Percentiles rank a stretch among this genome's conserved stretches.
These are phyloP conservation scores for Hippolais icterina DNA, from an alignment of 2,113 vertebrate species.

Conservation along the genomic window DNA sequence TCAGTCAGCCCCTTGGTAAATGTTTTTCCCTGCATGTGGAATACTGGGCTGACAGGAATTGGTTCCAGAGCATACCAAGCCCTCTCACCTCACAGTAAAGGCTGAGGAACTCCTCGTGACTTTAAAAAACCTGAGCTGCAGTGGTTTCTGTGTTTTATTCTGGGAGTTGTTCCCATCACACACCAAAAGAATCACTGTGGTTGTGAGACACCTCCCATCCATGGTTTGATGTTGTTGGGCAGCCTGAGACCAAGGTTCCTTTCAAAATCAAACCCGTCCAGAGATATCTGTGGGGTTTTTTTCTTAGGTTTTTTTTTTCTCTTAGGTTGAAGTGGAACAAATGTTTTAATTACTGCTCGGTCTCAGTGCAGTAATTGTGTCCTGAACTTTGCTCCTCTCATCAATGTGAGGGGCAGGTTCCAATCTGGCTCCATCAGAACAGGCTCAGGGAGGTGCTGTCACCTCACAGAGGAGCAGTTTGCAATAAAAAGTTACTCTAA, in stretches of 20 bases:
- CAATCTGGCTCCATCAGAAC: background rate
- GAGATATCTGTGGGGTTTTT: background rate
- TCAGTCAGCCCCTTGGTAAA: background rate
- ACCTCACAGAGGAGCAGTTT: background rate
- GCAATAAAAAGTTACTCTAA: background rate
- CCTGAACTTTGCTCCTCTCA: background rate
- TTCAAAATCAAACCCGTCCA: background rate
- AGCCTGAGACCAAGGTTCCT: background rate
- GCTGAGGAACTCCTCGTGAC: rapidly evolving
- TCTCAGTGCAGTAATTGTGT: background rate
- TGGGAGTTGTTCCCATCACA: background rate
- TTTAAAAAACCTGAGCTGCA: background rate
- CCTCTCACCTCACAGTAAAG: background rate
- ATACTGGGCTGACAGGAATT: background rate
- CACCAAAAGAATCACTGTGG: background rate
- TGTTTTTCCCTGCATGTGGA: background rate
- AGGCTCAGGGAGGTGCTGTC: background rate
- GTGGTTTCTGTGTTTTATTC: background rate
- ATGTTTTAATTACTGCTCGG: constrained; percentile 1
- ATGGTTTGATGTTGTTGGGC: background rate
- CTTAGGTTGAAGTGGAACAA: background rate
- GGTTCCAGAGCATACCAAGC: background rate
- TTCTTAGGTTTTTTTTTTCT: background rate
- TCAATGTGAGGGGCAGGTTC: background rate
- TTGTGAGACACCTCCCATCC: rapidly evolving